Conservation (phyloP, 2,113 vertebrate species). For the Bubo scandiacus region DNA sequence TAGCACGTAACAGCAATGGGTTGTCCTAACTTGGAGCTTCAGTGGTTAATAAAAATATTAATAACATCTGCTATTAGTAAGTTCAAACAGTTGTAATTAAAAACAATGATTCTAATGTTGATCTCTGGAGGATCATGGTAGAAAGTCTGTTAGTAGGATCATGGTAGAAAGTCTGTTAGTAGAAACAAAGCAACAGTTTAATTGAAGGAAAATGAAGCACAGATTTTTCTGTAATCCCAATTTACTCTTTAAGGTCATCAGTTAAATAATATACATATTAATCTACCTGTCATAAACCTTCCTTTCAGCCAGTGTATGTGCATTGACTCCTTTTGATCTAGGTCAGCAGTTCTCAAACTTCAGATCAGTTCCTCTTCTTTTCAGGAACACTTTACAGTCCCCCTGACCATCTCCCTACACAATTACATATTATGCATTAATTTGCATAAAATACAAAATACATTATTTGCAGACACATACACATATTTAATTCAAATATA, state of each 20-base stretch:
- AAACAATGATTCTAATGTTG: neutral
- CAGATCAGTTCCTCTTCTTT: neutral
- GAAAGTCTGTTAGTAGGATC: conserved; percentile 1
- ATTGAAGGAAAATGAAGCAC: conserved; percentile 53
- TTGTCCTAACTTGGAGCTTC: conserved; percentile 22
- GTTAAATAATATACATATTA: conserved; percentile 26
- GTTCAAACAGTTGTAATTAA: conserved; percentile 24
- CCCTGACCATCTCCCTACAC: neutral
- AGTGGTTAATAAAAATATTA: conserved; percentile 45
- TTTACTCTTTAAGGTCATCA: conserved; percentile 17
- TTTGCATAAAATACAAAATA: conserved; percentile 54
- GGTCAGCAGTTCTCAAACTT: conserved; percentile 61
- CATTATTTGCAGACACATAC: conserved; percentile 48
- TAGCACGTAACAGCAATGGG: neutral
- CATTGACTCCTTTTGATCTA: conserved; percentile 27
- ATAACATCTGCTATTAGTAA: neutral
- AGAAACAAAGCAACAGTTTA: conserved; percentile 28
- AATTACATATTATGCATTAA: conserved; percentile 27
- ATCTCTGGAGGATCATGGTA: neutral
- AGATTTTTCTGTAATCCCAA: conserved; percentile 31
- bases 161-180: neutral
- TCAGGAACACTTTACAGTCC: neutral
- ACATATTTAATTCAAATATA: conserved; percentile 46
- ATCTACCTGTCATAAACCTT: conserved; percentile 1
- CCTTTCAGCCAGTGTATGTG: conserved; percentile 18